These are phyloP conservation scores for Apeira syringaria DNA, from an alignment of 2,888 invertebrate genomes.

Conservation along the genomic window DNA sequence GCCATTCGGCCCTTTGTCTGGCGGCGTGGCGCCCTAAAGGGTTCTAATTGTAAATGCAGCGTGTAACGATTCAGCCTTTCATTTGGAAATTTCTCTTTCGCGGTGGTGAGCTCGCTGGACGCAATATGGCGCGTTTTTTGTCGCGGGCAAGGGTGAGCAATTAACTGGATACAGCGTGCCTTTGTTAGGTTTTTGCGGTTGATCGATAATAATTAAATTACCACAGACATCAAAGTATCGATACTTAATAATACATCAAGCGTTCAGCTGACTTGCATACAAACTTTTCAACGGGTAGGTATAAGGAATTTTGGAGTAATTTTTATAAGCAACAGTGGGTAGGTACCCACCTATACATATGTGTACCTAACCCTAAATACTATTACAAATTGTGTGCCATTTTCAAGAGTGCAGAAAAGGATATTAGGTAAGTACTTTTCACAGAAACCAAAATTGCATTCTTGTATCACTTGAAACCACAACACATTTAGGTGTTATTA, in stretches of 20 bases:
- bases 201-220: conserved; percentile 54
- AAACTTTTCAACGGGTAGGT: neutral
- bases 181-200: conserved; percentile 71
- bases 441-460: too few species aligned
- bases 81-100: conserved; percentile 81
- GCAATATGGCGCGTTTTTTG: conserved; percentile 77
- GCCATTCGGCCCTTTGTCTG: conserved; percentile 81
- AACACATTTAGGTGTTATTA: too few species aligned
- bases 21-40: conserved; percentile 83
- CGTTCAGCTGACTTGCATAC: neutral
- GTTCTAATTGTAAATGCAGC: conserved; percentile 81
- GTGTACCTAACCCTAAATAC: too few species aligned
- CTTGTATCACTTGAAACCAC: too few species aligned
- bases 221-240: conserved; percentile 32
- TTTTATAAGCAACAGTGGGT: too few species aligned
- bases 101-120: conserved; percentile 78
- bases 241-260: conserved; percentile 15
- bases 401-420: too few species aligned
- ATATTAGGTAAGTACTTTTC: too few species aligned
- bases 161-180: conserved; percentile 69
- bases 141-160: conserved; percentile 72
- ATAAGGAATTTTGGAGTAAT: too few species aligned
- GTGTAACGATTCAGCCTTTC: conserved; percentile 79
- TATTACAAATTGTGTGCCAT: too few species aligned
- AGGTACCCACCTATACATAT: too few species aligned